Evolutionary conservation across 2,797 vertebrate species (phyloP).

Genomic region (Odontamblyopus lacepedii): DNA sequence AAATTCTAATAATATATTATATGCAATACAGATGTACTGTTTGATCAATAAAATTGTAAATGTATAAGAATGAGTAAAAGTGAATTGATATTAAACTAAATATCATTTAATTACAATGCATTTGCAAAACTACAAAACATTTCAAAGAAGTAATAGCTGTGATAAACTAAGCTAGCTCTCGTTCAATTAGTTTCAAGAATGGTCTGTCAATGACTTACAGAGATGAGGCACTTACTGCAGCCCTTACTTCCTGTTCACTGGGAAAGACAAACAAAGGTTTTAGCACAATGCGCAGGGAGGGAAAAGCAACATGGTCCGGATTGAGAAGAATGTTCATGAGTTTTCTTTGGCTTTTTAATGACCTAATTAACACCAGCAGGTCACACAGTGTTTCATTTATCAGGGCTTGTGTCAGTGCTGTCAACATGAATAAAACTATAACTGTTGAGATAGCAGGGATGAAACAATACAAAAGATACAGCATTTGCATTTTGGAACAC

Average conservation of each 20-base stretch:
- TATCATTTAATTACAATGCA: background rate
- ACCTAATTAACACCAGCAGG: slow-evolving; percentile 42
- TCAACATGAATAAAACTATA: background rate
- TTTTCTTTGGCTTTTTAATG: slow-evolving; percentile 41
- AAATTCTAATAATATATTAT: background rate
- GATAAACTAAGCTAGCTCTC: background rate
- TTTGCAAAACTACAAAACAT: background rate
- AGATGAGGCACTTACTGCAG: slow-evolving; percentile 15
- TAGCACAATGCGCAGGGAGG: slow-evolving; percentile 11
- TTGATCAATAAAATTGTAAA: background rate
- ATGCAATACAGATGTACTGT: background rate
- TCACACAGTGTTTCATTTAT: slow-evolving; percentile 5
- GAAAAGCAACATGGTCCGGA: slow-evolving; percentile 10
- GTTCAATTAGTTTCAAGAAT: slow-evolving; percentile 30
- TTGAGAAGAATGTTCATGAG: slow-evolving; percentile 26
- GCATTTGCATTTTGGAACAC: slow-evolving; percentile 1
- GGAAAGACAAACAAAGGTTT: slow-evolving; percentile 63
- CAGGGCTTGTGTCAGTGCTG: background rate
- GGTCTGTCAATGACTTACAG: slow-evolving; percentile 42
- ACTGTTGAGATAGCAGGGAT: background rate
- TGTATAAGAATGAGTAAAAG: background rate
- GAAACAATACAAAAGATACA: background rate
- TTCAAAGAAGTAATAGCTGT: background rate
- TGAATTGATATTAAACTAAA: background rate
- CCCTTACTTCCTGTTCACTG: slow-evolving; percentile 63